Evolutionary conservation across 2,113 vertebrate species (phyloP), one percentile per base, ranked within the genome.

Genomic region (Todiramphus chloris): DNA sequence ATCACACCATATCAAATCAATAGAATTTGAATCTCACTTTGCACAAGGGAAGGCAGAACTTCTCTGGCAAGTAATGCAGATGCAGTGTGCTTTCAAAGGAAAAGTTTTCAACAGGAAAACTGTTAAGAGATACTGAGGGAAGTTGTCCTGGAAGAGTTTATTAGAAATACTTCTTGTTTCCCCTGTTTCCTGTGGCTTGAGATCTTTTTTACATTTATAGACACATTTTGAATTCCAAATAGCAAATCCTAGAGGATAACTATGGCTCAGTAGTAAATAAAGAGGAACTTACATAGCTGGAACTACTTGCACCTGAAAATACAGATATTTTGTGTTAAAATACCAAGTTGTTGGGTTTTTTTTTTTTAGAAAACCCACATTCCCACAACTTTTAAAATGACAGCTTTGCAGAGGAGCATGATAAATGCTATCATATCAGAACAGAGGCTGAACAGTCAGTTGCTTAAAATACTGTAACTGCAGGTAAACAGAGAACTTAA

Each of bases 221-320:
- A 63, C 53, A 35, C 7, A 79, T 90, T 95, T 84, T 96, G 48
- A 68, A 96, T 95, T 94, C 76, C 53, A 96, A 78, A 90, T 78
- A 90, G 73, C 69, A 96, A 96, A 89, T 95, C 78, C 56, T 89
- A 62, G 44, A 78, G 83, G 78, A 83, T 90, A 89, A 88, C 76
- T 84, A 43, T 21, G 93, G 66, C 60, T 83, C 50, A 41, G 23
- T 62, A 89, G 85, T 81, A 97, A 86, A 83, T 72, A 93, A 92
- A 94, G 41, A 85, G 51, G 62, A 90, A 93, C 59, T 97, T 95
- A 70, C 13, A 41, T 92, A 97, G 96, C 91, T 92, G 44, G 4
- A 92, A 84, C 37, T 64, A 70, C 95, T 64, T 95, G 78, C 74
- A 92, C 33, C 48, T 95, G 59, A 58, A 97, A 95, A 86, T 87